Conservation (phyloP, 2,888 invertebrate genomes). For the Mythimna vitellina region DNA sequence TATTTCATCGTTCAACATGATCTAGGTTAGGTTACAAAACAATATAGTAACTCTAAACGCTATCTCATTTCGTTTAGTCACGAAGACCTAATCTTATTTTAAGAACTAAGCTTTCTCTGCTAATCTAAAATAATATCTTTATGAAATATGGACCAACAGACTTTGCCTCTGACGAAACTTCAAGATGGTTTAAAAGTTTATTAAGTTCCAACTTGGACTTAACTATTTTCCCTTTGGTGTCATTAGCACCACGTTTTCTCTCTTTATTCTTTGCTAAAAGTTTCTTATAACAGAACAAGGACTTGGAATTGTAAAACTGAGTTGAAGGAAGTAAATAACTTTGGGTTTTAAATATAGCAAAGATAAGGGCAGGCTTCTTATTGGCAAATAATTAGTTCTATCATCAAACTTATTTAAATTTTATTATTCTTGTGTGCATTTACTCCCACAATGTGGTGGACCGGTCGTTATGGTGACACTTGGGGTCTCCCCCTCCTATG, state of each 20-base stretch:
- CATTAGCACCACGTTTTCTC: conserved; percentile 34
- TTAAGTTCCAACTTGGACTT: conserved; percentile 24
- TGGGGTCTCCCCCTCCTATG: too few relatives aligned
- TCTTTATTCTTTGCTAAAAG: conserved; percentile 30
- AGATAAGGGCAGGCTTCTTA: background rate
- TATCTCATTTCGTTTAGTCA: conserved; percentile 53
- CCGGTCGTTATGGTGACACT: too few relatives aligned
- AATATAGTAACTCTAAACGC: conserved; percentile 21
- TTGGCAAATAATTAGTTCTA: background rate
- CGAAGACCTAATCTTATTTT: conserved; percentile 55
- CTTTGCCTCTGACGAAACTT: conserved; percentile 17
- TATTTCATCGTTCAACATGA: conserved; percentile 44
- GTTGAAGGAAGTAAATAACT: background rate
- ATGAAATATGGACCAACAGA: conserved; percentile 39
- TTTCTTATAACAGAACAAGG: background rate
- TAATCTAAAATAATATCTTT: conserved; percentile 46
- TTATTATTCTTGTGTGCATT: background rate
- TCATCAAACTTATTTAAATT: too few relatives aligned
- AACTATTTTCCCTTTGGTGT: conserved; percentile 25
- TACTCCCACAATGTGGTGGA: too few relatives aligned
- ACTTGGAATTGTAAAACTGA: background rate
- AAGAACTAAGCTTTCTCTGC: conserved; percentile 46
- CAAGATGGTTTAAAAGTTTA: conserved; percentile 32
- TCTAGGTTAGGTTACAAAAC: conserved; percentile 48
- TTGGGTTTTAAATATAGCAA: background rate